Percentiles rank a stretch among this genome's conserved stretches.
These are phyloP conservation scores for Acrobasis suavella DNA, from an alignment of 2,888 invertebrate genomes.

Conservation along the genomic window DNA sequence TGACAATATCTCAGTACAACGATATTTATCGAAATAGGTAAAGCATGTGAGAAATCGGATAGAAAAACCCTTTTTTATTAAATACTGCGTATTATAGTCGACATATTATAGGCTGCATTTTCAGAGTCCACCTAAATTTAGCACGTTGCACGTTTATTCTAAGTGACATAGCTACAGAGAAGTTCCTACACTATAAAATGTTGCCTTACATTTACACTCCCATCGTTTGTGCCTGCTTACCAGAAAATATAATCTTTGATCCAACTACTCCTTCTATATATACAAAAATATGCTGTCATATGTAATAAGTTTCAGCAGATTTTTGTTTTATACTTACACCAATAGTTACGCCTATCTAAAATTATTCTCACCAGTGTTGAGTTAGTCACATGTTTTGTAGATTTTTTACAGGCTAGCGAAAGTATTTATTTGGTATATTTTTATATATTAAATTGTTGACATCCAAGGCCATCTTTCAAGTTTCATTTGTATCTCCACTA, in stretches of 20 bases:
- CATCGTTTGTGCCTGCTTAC: slow-evolving; percentile 26
- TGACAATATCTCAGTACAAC: too few relatives aligned
- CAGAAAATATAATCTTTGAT: slow-evolving; percentile 34
- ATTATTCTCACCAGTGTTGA: neutral
- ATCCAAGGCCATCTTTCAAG: too few relatives aligned
- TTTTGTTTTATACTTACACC: slow-evolving; percentile 5
- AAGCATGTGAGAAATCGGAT: too few relatives aligned
- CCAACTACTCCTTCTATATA: slow-evolving; percentile 31
- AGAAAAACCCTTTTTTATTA: too few relatives aligned
- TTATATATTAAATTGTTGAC: too few relatives aligned
- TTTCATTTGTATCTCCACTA: too few relatives aligned
- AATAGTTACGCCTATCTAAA: slow-evolving; percentile 20
- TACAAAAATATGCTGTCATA: slow-evolving; percentile 38
- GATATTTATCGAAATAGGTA: too few relatives aligned
- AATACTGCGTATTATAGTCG: too few relatives aligned
- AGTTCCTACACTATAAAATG: neutral
- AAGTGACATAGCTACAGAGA: neutral
- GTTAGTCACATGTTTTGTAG: neutral
- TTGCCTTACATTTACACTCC: slow-evolving; percentile 24
- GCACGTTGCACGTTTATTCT: neutral
- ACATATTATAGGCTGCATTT: too few relatives aligned
- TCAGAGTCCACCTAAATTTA: neutral
- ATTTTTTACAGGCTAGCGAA: slow-evolving; percentile 1
- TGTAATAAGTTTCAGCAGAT: slow-evolving; percentile 8
- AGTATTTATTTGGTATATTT: neutral